Evolutionary conservation across 2,797 vertebrate species (phyloP).

Genomic region (Steatocranus sp.): DNA sequence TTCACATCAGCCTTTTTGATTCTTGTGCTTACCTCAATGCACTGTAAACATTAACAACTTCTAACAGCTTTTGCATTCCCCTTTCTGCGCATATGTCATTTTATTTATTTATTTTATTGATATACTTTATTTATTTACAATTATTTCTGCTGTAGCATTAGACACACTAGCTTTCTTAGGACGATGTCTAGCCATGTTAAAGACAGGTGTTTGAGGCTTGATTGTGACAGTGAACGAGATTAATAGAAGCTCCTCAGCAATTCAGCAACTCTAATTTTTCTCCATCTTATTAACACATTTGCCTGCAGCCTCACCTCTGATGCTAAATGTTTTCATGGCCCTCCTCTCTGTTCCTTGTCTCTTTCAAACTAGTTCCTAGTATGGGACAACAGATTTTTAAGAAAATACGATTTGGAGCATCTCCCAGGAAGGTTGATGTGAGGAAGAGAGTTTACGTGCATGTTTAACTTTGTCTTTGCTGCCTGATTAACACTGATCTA

Average conservation of each 20-base stretch:
- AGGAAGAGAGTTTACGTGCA: conserved; percentile 41
- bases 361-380: conserved; percentile 6
- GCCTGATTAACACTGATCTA: conserved; percentile 55
- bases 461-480: conserved; percentile 1
- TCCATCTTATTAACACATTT: not conserved
- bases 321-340: not conserved
- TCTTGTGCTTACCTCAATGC: not conserved
- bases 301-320: not conserved
- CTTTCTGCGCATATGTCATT: not conserved
- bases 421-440: conserved; percentile 8
- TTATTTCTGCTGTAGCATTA: not conserved
- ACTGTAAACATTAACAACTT: not conserved
- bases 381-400: conserved; percentile 4
- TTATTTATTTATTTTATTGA: not conserved
- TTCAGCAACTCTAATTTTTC: not conserved
- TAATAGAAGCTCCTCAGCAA: not conserved
- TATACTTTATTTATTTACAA: not conserved
- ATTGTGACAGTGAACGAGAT: not conserved
- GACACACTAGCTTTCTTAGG: not conserved
- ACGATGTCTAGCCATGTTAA: not conserved
- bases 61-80: not conserved
- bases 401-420: conserved; percentile 4
- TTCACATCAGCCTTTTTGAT: not conserved
- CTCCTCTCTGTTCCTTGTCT: conserved; percentile 5
- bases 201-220: not conserved